Conservation (phyloP, 2,888 invertebrate species). For the Andrena praecox region DNA sequence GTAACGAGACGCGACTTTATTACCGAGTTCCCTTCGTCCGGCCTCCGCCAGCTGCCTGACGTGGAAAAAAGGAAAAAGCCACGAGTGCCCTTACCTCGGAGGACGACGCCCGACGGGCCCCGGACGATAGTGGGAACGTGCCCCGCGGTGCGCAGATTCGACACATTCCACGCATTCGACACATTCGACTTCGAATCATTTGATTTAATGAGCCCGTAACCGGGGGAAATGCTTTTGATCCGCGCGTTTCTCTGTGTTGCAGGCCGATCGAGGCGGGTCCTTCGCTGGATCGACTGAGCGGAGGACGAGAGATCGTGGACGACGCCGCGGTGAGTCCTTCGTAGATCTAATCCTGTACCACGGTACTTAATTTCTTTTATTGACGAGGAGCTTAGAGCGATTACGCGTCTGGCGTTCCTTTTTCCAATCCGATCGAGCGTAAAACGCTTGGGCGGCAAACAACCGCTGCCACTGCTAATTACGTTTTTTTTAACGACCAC, state of each 20-base stretch:
- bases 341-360: conserved; percentile 15
- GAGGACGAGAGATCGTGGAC: conserved; percentile 16
- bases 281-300: not conserved
- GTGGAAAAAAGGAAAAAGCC: conserved; percentile 23
- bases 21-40: conserved; percentile 61
- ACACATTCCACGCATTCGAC: too few relatives aligned
- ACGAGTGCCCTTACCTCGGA: not conserved
- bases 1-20: conserved; percentile 72
- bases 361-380: not conserved
- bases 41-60: conserved; percentile 51
- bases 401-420: conserved; percentile 15
- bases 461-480: conserved; percentile 16
- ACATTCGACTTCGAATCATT: conserved; percentile 33
- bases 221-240: conserved; percentile 5
- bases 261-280: conserved; percentile 21
- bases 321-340: conserved; percentile 32
- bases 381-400: not conserved
- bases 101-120: not conserved
- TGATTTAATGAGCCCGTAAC: conserved; percentile 44
- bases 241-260: conserved; percentile 40
- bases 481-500: conserved; percentile 8
- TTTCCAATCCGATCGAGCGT: not conserved
- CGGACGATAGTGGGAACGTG: conserved; percentile 3
- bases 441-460: conserved; percentile 7
- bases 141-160: conserved; percentile 12